Conservation (phyloP, 2,888 invertebrate species). For the Taenaris catops region DNA sequence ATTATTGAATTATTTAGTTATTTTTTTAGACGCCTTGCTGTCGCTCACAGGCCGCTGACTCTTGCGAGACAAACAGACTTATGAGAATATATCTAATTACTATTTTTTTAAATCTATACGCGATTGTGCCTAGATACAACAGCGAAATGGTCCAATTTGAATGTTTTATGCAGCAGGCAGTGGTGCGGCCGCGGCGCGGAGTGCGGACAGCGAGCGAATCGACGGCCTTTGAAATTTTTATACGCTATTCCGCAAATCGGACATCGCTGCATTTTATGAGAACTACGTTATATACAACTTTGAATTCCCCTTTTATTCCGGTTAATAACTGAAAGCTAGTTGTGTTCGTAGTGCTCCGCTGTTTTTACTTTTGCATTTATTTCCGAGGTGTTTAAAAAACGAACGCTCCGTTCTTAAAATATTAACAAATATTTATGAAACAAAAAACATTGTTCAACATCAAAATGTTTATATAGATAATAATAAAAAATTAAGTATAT, state of each 20-base stretch:
- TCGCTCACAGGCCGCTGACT: too few relatives aligned
- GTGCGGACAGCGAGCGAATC: constrained; percentile 52
- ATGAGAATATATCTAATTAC: too few relatives aligned
- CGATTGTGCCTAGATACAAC: constrained; percentile 66
- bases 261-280: constrained; percentile 58
- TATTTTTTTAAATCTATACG: too few relatives aligned
- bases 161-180: constrained; percentile 71
- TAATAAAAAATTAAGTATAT: too few relatives aligned
- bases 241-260: constrained; percentile 71
- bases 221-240: constrained; percentile 67
- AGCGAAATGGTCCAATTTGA: constrained; percentile 75
- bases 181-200: constrained; percentile 45
- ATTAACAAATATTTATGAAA: background rate
- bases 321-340: constrained; percentile 18
- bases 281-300: constrained; percentile 36
- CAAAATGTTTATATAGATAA: too few relatives aligned
- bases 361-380: constrained; percentile 6
- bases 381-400: background rate
- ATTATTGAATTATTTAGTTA: too few relatives aligned
- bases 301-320: constrained; percentile 31
- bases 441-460: background rate
- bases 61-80: too few relatives aligned
- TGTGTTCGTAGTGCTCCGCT: constrained; percentile 1
- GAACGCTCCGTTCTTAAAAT: background rate
- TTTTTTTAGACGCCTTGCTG: too few relatives aligned